phyloP scores from a whole-genome alignment of 2,113 vertebrate genomes.

The Zapus hudsonius region DNA sequence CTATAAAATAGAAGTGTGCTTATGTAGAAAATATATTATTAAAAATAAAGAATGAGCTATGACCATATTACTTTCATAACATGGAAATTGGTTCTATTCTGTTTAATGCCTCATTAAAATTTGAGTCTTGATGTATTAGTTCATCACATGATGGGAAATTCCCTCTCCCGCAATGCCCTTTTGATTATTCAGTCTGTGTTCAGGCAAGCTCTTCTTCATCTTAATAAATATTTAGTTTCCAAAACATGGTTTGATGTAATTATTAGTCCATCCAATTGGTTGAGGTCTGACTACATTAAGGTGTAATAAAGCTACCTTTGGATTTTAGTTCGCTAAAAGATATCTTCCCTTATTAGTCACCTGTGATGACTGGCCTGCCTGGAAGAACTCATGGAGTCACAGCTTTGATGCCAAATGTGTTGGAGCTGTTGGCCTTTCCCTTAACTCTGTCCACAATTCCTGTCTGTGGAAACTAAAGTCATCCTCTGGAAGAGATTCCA shows the following conservation, averaged over 20 bases:
- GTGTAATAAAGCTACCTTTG: neutral
- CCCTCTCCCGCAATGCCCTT: neutral
- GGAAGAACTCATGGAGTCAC: neutral
- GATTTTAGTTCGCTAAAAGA: neutral
- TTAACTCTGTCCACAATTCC: neutral
- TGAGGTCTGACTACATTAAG: neutral
- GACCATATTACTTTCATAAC: neutral
- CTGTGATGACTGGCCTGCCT: neutral
- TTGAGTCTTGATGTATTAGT: slow-evolving; percentile 30
- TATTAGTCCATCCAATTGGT: neutral
- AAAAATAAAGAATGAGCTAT: neutral
- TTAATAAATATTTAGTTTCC: slow-evolving; percentile 9
- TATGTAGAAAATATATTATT: neutral
- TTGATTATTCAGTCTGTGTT: neutral
- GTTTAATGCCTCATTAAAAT: neutral
- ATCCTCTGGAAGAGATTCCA: neutral
- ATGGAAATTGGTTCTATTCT: neutral
- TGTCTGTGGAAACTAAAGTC: neutral
- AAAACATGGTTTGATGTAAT: slow-evolving; percentile 11
- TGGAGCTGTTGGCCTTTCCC: neutral
- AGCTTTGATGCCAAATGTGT: neutral
- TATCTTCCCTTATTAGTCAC: neutral
- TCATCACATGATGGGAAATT: neutral
- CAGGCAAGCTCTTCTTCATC: neutral
- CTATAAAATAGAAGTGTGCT: neutral